Conservation (phyloP, 2,797 vertebrate genomes). For the Buceros bicornis region DNA sequence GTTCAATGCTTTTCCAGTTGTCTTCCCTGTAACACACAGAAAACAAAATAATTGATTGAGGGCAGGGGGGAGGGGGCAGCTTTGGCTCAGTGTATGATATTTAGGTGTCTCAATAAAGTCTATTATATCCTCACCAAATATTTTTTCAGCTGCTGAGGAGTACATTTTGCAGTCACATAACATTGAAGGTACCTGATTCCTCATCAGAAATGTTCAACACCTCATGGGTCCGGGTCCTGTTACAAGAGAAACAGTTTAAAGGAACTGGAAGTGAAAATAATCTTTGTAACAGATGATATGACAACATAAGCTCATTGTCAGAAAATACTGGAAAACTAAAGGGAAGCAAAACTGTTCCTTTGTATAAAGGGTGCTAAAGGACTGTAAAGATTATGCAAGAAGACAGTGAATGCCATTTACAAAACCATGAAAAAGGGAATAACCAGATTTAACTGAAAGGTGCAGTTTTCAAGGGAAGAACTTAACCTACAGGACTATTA, state of each 20-base stretch:
- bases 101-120: background rate
- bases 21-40: background rate
- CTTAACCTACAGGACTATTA: background rate
- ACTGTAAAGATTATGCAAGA: background rate
- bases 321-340: conserved; percentile 8
- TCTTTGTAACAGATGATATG: conserved; percentile 46
- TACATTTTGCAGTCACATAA: background rate
- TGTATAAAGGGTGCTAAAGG: background rate
- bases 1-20: background rate
- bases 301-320: conserved; percentile 47
- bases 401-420: background rate
- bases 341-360: background rate
- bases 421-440: background rate
- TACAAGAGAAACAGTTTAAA: conserved; percentile 67
- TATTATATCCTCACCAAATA: conserved; percentile 33
- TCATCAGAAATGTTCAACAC: conserved; percentile 39
- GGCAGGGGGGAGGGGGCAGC: too few species aligned
- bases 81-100: background rate
- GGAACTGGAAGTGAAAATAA: conserved; percentile 62
- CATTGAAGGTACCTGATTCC: conserved; percentile 10
- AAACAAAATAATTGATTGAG: conserved; percentile 1
- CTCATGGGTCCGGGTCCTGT: conserved; percentile 29
- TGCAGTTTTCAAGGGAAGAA: background rate
- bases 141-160: conserved; percentile 39
- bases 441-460: background rate